Conservation (phyloP, 1,140 invertebrate genomes). For the Archivesica marissinica region DNA sequence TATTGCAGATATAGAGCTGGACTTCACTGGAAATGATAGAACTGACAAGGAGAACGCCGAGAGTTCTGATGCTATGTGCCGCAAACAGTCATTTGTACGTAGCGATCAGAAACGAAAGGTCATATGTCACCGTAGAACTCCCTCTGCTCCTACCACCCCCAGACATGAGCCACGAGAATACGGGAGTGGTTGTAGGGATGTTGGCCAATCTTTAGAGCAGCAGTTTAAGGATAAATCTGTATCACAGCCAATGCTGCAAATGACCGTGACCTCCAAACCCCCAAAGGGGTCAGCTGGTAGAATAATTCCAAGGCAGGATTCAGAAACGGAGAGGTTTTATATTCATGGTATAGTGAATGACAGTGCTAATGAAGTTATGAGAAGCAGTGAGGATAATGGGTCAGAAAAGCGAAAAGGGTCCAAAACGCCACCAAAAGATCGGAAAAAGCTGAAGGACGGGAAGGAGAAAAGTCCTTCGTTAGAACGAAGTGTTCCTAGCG, state of each 20-base stretch:
- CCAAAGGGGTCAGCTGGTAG: slow-evolving; percentile 28
- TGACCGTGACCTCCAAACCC: slow-evolving; percentile 46
- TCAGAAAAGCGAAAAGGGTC: slow-evolving; percentile 63
- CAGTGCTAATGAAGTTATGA: slow-evolving; percentile 51
- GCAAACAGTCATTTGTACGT: slow-evolving; percentile 76
- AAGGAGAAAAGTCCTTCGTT: slow-evolving; percentile 59
- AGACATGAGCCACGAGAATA: slow-evolving; percentile 58
- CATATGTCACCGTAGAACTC: slow-evolving; percentile 72
- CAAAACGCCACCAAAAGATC: slow-evolving; percentile 69
- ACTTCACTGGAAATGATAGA: slow-evolving; percentile 1
- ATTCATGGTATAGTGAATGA: slow-evolving; percentile 38
- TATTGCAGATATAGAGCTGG: slow-evolving; percentile 47
- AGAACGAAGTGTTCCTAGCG: slow-evolving; percentile 1
- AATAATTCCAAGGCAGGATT: slow-evolving; percentile 24
- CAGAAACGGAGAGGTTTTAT: slow-evolving; percentile 39
- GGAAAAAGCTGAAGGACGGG: slow-evolving; percentile 66
- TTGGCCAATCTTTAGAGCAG: slow-evolving; percentile 45
- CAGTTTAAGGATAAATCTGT: slow-evolving; percentile 50
- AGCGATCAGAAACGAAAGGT: slow-evolving; percentile 77
- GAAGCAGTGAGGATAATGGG: slow-evolving; percentile 54
- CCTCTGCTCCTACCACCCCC: slow-evolving; percentile 78
- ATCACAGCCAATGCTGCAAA: slow-evolving; percentile 64
- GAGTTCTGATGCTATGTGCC: slow-evolving; percentile 46
- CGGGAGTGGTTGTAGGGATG: slow-evolving; percentile 48
- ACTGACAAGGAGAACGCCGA: slow-evolving; percentile 21